Percentiles rank a stretch among this genome's conserved stretches.
Conservation (phyloP, 2,888 invertebrate species). For the Choreutis nemorana region DNA sequence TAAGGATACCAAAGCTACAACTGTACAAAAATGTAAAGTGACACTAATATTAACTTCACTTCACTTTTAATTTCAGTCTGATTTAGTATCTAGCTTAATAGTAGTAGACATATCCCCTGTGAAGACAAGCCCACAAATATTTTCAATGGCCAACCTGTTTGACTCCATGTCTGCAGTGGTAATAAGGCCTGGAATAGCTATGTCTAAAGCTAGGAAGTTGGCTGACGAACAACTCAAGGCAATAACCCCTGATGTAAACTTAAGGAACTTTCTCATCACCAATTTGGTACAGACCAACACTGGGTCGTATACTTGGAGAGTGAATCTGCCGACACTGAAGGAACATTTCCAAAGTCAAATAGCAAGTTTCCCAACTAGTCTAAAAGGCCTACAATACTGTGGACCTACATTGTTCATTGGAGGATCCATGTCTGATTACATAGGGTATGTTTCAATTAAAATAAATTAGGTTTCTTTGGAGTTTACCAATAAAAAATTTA, state of each 20-base stretch:
- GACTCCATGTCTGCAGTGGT: constrained; percentile 70
- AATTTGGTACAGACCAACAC: constrained; percentile 78
- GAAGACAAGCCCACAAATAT: constrained; percentile 68
- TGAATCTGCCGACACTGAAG: constrained; percentile 79
- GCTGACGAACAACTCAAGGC: constrained; percentile 69
- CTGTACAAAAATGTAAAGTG: too few species aligned
- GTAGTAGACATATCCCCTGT: constrained; percentile 78
- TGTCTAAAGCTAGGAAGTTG: constrained; percentile 74
- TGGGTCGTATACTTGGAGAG: constrained; percentile 76
- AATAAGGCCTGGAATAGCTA: constrained; percentile 68
- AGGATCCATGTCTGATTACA: constrained; percentile 83
- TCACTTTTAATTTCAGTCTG: constrained; percentile 56
- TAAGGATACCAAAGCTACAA: too few species aligned
- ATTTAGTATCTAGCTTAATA: constrained; percentile 70
- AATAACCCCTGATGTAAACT: constrained; percentile 62
- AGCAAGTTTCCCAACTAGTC: constrained; percentile 68
- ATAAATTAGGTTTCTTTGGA: not conserved
- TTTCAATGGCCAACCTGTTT: constrained; percentile 70
- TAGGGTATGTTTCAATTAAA: constrained; percentile 62
- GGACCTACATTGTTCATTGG: constrained; percentile 86
- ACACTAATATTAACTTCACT: too few species aligned
- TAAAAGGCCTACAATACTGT: constrained; percentile 56
- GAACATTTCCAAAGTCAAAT: constrained; percentile 71
- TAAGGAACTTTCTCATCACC: constrained; percentile 83
- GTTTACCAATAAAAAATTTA: constrained; percentile 8